These are phyloP conservation scores for Lucilia sericata DNA, from an alignment of 1,140 invertebrate species.

Conservation along the genomic window DNA sequence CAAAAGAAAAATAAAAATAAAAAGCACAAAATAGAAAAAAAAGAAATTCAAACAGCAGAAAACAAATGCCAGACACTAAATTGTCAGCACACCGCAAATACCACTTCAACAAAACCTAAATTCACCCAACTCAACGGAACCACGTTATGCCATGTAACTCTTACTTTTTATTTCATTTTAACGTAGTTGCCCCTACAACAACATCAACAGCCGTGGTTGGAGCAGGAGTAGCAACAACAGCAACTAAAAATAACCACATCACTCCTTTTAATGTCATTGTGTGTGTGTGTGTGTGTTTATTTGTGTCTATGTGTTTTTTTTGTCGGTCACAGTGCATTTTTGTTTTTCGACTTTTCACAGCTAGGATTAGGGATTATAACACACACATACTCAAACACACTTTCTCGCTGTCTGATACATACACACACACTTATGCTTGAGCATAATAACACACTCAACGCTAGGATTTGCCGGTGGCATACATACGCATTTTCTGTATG, in stretches of 20 bases:
- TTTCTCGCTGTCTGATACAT: neutral
- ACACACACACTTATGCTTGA: neutral
- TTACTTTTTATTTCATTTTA: constrained; percentile 23
- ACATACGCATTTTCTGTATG: neutral
- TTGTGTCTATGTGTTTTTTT: neutral
- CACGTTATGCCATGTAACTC: constrained; percentile 18
- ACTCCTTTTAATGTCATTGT: neutral
- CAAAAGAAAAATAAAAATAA: neutral
- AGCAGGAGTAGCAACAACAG: too few relatives aligned
- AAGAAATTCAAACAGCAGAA: neutral
- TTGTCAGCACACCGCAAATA: constrained; percentile 32
- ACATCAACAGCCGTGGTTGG: neutral
- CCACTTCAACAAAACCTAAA: constrained; percentile 29
- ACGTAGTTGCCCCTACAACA: neutral
- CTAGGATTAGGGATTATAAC: constrained; percentile 11
- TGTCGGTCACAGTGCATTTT: constrained; percentile 16
- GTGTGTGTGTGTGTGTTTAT: neutral
- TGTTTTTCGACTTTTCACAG: constrained; percentile 20
- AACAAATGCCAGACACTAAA: constrained; percentile 34
- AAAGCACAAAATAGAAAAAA: neutral
- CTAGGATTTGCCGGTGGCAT: neutral
- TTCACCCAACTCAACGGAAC: neutral
- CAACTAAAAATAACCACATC: neutral
- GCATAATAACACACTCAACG: neutral
- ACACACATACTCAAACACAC: neutral